Base-by-base conservation (phyloP, 30 jellyfish, hydroid and myxozoan species). In the Turritopsis rubra region DNA sequence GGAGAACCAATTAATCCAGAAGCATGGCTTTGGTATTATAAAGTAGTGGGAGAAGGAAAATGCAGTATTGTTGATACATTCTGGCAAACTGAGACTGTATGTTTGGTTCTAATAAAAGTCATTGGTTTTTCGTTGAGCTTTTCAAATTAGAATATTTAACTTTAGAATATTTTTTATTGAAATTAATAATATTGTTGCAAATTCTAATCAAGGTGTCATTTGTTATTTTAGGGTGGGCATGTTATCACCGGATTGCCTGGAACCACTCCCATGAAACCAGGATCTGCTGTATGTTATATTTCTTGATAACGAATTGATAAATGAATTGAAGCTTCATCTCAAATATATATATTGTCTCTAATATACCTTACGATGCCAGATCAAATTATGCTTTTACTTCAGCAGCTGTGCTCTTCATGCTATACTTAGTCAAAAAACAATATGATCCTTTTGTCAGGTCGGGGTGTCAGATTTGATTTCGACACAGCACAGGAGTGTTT, bases 1-100 rank as follows among this genome's bases (percentile, higher is more conserved):
- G 99, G 99, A 54, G 99, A 93, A 73, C 99, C 99, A 16, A 93
- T 93, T 84, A 93, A 93, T 75, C 99, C 99, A 53, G 99, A 93
- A 76, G 99, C 99, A 18, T 93, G 99, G 99, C 82, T 93, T 21
- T 93, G 99, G 99, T 93, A 93, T 73, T 89, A 93, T 90, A 93
- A 93, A 54, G 84, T 89, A 85, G 89, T 93, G 13, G 99, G 99
- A 22, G 90, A 89, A 26, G 95, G 80, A 52, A 89, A 87, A 25
- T 88, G 97, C 75, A 82, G 91, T 23, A 84, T 93, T 73, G 88
- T 86, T 4, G 99, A 93, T 75, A 93, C 99, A 24, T 93, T 93
- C 81, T 93, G 99, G 99, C 99, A 93, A 84, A 93, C 99, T 25
- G 99, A 93, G 74, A 93, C 99, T 1, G 96, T 89, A 79, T 66